Percentiles rank a stretch among this genome's conserved stretches.
Conservation (phyloP, 2,888 invertebrate genomes). For the Polydrusus tereticollis region DNA sequence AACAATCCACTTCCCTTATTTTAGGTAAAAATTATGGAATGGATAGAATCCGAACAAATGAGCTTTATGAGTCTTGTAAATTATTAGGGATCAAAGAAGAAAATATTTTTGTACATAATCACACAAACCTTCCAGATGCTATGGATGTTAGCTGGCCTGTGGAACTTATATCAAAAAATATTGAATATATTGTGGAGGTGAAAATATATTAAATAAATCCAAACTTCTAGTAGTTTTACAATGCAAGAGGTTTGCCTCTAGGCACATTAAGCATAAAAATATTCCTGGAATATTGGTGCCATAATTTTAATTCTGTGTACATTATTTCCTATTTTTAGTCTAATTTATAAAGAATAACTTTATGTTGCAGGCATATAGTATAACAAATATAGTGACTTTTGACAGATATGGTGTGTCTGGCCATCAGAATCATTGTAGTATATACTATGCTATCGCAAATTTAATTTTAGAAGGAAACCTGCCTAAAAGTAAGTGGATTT, state of each 20-base stretch:
- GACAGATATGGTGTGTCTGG: constrained; percentile 94
- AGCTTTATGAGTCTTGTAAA: constrained; percentile 85
- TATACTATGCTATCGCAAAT: constrained; percentile 85
- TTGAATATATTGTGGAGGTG: constrained; percentile 76
- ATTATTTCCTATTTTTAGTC: not conserved
- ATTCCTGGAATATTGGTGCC: not conserved
- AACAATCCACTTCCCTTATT: constrained; percentile 41
- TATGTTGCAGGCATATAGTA: constrained; percentile 72
- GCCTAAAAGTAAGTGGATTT: constrained; percentile 75
- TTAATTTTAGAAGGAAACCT: constrained; percentile 81
- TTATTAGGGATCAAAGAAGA: constrained; percentile 83
- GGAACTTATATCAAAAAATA: constrained; percentile 73
- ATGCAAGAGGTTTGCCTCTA: no score
- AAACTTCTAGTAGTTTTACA: no score
- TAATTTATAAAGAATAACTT: no score
- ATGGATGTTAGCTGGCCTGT: constrained; percentile 83
- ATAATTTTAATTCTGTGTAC: not conserved
- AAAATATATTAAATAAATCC: not conserved
- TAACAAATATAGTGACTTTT: constrained; percentile 92
- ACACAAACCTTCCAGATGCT: constrained; percentile 82
- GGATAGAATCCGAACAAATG: constrained; percentile 75
- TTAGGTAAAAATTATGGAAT: constrained; percentile 66
- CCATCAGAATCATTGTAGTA: constrained; percentile 91
- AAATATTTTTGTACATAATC: constrained; percentile 80
- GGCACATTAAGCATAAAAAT: no score